A percentile compares a stretch with the other conserved stretches of the same genome.
Evolutionary conservation across 2,888 invertebrate species (phyloP).

Genomic region (Standfussiana lucernea): DNA sequence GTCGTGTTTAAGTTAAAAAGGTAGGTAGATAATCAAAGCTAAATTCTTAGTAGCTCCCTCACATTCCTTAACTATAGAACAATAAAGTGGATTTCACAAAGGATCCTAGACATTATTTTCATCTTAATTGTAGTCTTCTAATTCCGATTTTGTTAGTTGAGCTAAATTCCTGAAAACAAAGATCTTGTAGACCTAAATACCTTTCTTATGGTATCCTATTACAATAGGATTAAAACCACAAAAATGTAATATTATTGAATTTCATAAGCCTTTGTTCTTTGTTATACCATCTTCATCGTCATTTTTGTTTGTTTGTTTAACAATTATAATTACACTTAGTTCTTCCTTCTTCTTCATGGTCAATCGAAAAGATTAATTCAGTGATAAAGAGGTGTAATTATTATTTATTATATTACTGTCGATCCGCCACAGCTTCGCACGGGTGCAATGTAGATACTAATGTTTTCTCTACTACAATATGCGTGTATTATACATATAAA

Average conservation of each 20-base stretch:
- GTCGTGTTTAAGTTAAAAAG: background rate
- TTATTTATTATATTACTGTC: too few species aligned
- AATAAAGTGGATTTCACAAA: background rate
- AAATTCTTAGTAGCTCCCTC: background rate
- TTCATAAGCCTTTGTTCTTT: conserved; percentile 29
- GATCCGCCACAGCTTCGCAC: too few species aligned
- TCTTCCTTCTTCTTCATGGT: background rate
- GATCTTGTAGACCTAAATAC: conserved; percentile 9
- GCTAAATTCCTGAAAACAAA: conserved; percentile 25
- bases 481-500: too few species aligned
- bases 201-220: background rate
- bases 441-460: too few species aligned
- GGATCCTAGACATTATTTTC: conserved; percentile 2
- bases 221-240: background rate
- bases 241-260: conserved; percentile 26
- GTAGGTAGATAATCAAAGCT: background rate
- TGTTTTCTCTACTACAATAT: too few species aligned
- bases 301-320: conserved; percentile 16
- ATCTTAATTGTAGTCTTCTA: conserved; percentile 8
- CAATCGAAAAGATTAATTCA: background rate
- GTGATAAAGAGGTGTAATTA: too few species aligned
- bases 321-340: background rate
- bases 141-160: background rate
- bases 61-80: background rate
- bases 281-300: background rate